These are phyloP conservation scores for Phylloscopus whistleri DNA, from an alignment of 2,113 vertebrate species.

Conservation along the genomic window DNA sequence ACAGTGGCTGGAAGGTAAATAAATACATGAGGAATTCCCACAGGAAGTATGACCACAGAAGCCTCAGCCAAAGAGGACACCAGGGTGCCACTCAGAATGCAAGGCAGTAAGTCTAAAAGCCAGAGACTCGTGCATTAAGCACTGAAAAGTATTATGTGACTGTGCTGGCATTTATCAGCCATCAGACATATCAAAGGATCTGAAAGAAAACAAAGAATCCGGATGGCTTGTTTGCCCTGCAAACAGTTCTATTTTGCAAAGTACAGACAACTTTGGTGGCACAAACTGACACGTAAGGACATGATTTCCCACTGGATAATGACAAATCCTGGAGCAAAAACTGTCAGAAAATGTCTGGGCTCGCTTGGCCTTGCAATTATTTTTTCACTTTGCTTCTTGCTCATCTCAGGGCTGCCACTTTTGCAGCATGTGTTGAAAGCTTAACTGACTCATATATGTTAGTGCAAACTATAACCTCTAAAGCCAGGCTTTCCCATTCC, in stretches of 20 bases:
- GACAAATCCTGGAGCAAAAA: slow-evolving; percentile 10
- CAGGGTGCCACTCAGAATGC: not conserved
- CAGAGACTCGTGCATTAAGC: not conserved
- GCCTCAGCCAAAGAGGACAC: not conserved
- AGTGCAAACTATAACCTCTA: not conserved
- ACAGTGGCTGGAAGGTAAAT: not conserved
- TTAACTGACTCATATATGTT: not conserved
- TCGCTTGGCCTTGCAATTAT: not conserved
- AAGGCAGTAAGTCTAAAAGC: not conserved
- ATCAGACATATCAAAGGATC: not conserved
- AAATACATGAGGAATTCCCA: not conserved
- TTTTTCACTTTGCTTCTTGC: not conserved
- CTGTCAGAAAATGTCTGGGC: not conserved
- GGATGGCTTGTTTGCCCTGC: not conserved
- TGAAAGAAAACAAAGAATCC: not conserved
- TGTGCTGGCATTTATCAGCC: not conserved
- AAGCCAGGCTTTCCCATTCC: not conserved
- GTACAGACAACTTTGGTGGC: not conserved
- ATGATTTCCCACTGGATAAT: not conserved
- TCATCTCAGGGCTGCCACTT: slow-evolving; percentile 19
- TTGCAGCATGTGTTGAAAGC: not conserved
- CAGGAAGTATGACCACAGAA: not conserved
- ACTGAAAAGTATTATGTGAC: not conserved
- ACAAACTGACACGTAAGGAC: not conserved
- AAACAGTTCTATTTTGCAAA: not conserved